phyloP scores from a whole-genome alignment of 2,797 vertebrate species.

The Micrastur ruficollis region DNA sequence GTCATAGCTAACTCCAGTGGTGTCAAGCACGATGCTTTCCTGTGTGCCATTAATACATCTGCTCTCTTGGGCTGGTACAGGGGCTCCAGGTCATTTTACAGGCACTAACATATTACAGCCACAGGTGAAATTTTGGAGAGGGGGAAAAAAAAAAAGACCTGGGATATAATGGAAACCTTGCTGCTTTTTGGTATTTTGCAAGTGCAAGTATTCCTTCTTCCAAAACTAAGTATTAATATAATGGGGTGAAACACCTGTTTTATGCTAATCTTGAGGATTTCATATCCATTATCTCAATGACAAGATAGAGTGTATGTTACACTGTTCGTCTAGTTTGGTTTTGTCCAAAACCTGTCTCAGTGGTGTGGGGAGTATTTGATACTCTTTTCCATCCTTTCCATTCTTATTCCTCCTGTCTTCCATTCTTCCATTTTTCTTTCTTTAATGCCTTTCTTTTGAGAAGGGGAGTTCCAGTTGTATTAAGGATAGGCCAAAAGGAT shows the following conservation, averaged over 20 bases:
- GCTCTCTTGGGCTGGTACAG: neutral
- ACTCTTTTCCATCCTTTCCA: neutral
- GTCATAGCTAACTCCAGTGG: accelerated
- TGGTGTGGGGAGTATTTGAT: neutral
- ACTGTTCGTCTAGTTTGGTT: neutral
- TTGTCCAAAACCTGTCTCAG: neutral
- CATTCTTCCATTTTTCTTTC: neutral
- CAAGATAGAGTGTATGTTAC: neutral
- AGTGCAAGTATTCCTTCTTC: neutral
- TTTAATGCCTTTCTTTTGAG: neutral
- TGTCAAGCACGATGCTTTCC: neutral
- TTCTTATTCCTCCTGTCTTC: neutral
- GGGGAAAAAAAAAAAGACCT: neutral
- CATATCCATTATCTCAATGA: neutral
- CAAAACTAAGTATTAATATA: neutral
- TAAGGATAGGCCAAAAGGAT: neutral
- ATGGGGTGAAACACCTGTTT: neutral
- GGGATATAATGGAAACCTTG: neutral
- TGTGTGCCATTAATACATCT: neutral
- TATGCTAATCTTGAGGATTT: neutral
- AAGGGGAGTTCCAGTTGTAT: neutral
- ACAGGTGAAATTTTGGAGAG: neutral
- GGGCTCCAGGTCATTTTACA: neutral
- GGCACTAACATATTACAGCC: neutral
- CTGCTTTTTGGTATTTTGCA: neutral